These are phyloP conservation scores for Sarcophilus harrisii DNA, from an alignment of 2,797 vertebrate species.

Conservation along the genomic window DNA sequence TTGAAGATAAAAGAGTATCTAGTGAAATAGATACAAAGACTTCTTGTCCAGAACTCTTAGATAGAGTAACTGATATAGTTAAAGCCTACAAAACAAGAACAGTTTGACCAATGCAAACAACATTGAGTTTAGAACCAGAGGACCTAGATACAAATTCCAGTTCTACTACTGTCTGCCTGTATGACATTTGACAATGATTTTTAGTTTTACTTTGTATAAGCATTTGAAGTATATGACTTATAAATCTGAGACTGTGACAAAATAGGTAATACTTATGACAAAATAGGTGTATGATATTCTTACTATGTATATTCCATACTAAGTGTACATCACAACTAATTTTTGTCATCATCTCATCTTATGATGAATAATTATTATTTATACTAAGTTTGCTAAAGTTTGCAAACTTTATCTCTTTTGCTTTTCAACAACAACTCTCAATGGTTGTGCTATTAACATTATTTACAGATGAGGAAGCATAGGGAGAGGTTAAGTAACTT, in stretches of 20 bases:
- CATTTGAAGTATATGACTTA: not conserved
- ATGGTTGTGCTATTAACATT: not conserved
- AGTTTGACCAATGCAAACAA: not conserved
- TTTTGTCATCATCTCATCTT: not conserved
- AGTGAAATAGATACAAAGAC: not conserved
- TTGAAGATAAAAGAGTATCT: not conserved
- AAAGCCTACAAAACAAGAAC: not conserved
- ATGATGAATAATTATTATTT: no score
- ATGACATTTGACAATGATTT: no score
- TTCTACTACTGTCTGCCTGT: no score
- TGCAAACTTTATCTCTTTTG: not conserved
- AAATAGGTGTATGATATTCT: not conserved
- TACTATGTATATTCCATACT: not conserved
- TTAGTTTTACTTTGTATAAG: no score
- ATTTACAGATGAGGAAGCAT: not conserved
- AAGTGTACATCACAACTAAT: not conserved
- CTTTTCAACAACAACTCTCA: not conserved
- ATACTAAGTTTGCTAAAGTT: no score
- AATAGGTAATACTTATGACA: not conserved
- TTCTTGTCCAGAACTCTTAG: not conserved
- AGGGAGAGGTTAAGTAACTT: not conserved
- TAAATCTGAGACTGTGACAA: no score
- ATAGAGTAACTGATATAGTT: not conserved
- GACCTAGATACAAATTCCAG: no score
- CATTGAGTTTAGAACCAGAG: not conserved